These are phyloP conservation scores for Phasia obesa DNA, from an alignment of 2,888 invertebrate genomes.

Conservation along the genomic window DNA sequence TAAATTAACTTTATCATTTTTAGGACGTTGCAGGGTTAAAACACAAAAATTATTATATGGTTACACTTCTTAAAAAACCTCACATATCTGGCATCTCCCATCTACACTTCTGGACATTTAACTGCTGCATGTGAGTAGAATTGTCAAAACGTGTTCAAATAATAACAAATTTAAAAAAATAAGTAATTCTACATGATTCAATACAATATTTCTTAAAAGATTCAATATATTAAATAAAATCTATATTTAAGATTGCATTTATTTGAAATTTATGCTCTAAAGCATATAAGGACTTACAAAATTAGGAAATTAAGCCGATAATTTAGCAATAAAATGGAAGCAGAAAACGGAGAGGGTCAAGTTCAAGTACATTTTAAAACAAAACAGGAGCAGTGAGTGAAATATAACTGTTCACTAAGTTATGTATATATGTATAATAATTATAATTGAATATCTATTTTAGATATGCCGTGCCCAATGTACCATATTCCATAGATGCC, in stretches of 20 bases:
- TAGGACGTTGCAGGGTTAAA: too few relatives aligned
- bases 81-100: neutral
- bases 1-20: too few relatives aligned
- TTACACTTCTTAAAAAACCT: too few relatives aligned
- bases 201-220: conserved; percentile 10
- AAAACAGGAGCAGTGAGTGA: conserved; percentile 90
- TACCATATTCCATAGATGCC: conserved; percentile 91
- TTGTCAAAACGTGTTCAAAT: conserved; percentile 66
- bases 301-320: neutral
- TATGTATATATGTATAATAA: neutral
- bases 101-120: neutral
- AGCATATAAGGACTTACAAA: neutral
- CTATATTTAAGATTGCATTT: neutral
- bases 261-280: conserved; percentile 7
- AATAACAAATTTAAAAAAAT: conserved; percentile 19
- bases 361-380: conserved; percentile 91
- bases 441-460: neutral
- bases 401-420: neutral
- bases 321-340: conserved; percentile 75
- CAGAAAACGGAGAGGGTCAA: conserved; percentile 84
- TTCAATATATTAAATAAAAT: conserved; percentile 39
- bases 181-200: conserved; percentile 41
- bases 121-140: conserved; percentile 45
- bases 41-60: too few relatives aligned
- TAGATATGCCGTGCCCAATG: conserved; percentile 94